Evolutionary conservation across 1,140 invertebrate genomes (phyloP).

Genomic region (Medauroidea extradentata): DNA sequence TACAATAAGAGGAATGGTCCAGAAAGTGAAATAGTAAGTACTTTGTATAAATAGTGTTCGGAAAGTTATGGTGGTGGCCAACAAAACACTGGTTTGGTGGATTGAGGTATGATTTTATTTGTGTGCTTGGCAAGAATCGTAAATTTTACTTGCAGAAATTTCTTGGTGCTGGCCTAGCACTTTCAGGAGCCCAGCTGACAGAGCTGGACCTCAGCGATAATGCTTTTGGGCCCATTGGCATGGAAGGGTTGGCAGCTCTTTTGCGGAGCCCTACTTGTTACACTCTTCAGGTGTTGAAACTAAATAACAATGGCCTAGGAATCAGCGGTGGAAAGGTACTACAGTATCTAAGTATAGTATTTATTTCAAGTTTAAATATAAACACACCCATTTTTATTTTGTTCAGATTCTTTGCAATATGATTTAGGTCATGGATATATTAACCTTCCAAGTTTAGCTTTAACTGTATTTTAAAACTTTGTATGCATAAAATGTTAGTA

Average conservation of each 20-base stretch:
- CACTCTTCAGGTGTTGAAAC: slow-evolving; percentile 69
- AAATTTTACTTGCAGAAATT: slow-evolving; percentile 58
- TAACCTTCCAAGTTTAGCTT: not conserved
- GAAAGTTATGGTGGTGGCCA: no score
- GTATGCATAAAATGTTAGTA: not conserved
- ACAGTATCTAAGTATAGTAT: no score
- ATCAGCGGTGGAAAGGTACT: slow-evolving; percentile 75
- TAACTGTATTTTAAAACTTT: not conserved
- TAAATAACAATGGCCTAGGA: slow-evolving; percentile 96
- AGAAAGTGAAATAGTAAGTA: no score
- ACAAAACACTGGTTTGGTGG: no score
- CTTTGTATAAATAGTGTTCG: no score
- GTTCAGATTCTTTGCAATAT: not conserved
- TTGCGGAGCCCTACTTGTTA: slow-evolving; percentile 81
- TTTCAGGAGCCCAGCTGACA: slow-evolving; percentile 69
- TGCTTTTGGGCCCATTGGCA: slow-evolving; percentile 95
- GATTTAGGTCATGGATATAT: no score
- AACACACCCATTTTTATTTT: not conserved
- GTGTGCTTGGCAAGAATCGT: no score
- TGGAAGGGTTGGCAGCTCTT: slow-evolving; percentile 81
- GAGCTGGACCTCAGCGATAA: slow-evolving; percentile 96
- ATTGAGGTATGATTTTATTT: no score
- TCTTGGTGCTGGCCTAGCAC: slow-evolving; percentile 76
- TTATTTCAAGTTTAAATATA: not conserved
- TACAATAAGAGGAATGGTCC: no score